Percentiles rank a stretch among this genome's conserved stretches.
Conservation (phyloP, 2,797 vertebrate genomes). For the Paedocypris micromegethes region DNA sequence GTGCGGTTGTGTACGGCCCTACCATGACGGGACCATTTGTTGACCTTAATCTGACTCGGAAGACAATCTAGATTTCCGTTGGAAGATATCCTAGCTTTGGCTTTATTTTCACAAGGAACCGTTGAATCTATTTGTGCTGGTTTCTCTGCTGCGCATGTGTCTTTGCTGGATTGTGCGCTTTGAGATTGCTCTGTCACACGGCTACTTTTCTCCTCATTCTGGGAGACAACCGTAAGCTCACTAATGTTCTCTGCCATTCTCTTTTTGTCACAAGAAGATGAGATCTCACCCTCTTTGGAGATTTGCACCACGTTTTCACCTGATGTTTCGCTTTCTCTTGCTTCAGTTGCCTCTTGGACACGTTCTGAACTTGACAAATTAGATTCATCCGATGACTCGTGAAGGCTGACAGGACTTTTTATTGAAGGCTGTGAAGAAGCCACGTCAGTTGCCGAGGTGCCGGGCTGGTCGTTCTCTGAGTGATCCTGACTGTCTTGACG, state of each 20-base stretch:
- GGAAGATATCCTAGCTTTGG: conserved; percentile 35
- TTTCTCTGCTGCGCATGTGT: conserved; percentile 4
- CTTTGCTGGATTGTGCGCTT: conserved; percentile 13
- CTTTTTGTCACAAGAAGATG: not conserved
- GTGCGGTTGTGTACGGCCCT: conserved; percentile 57
- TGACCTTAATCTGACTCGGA: conserved; percentile 56
- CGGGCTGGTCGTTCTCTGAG: conserved; percentile 38
- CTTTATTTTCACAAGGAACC: conserved; percentile 27
- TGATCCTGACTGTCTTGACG: conserved; percentile 53
- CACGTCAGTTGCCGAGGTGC: conserved; percentile 35
- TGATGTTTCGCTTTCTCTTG: not conserved
- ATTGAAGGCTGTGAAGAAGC: not conserved
- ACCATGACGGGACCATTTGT: conserved; percentile 56
- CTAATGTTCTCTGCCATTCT: conserved; percentile 24
- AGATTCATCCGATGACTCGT: not conserved
- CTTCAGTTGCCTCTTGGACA: conserved; percentile 26
- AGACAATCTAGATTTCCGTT: conserved; percentile 42
- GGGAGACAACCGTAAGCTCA: conserved; percentile 37
- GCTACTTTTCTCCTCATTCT: conserved; percentile 8
- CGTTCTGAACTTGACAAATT: conserved; percentile 5
- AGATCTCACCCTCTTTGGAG: conserved; percentile 8
- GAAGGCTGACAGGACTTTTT: conserved; percentile 14
- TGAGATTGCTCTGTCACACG: not conserved
- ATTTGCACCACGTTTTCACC: conserved; percentile 32
- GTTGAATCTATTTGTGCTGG: conserved; percentile 20